A percentile compares a stretch with the other conserved stretches of the same genome.
Conservation (phyloP, 2,797 vertebrate species). For the Fundulus diaphanus region DNA sequence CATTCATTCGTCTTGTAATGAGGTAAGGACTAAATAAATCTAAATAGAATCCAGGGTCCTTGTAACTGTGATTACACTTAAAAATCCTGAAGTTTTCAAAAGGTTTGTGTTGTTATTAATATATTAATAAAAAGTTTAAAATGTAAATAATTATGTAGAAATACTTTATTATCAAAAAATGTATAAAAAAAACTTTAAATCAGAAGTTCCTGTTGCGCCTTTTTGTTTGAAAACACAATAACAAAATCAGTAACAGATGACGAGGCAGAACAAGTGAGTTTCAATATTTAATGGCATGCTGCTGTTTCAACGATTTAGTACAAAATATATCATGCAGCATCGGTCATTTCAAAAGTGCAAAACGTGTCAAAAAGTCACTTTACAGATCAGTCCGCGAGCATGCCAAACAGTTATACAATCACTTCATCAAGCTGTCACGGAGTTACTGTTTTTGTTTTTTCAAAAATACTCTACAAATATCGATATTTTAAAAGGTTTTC, state of each 20-base stretch:
- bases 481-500: slow-evolving; percentile 28
- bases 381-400: slow-evolving; percentile 71
- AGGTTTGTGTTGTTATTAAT: too few species aligned
- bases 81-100: too few species aligned
- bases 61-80: too few species aligned
- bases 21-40: too few species aligned
- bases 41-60: too few species aligned
- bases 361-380: slow-evolving; percentile 72
- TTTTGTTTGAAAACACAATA: not conserved
- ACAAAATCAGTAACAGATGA: slow-evolving; percentile 42
- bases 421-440: slow-evolving; percentile 59
- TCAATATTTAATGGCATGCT: slow-evolving; percentile 75
- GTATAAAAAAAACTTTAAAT: too few species aligned
- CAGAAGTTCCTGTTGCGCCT: too few species aligned
- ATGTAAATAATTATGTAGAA: too few species aligned
- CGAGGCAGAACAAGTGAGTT: slow-evolving; percentile 37
- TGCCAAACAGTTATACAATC: slow-evolving; percentile 72
- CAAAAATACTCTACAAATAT: slow-evolving; percentile 71
- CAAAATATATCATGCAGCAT: slow-evolving; percentile 84
- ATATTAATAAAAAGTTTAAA: too few species aligned
- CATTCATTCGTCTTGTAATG: too few species aligned
- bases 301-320: slow-evolving; percentile 73
- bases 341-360: slow-evolving; percentile 79
- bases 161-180: too few species aligned
- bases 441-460: slow-evolving; percentile 12